Conservation (phyloP, 1,140 invertebrate genomes). For the Cotesia chilonis region DNA sequence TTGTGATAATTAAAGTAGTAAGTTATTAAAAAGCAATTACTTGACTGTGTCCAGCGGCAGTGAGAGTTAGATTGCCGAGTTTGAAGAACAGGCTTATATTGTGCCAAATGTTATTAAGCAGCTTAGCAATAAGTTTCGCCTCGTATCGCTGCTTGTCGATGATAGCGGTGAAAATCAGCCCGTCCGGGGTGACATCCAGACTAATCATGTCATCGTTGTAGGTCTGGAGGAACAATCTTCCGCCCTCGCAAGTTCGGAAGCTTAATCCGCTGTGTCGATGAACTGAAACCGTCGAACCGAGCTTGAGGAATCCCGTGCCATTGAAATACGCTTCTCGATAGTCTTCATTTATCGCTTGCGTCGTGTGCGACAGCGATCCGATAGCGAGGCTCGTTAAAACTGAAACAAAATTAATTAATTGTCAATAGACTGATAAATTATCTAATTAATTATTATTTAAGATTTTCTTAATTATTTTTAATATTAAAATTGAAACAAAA, state of each 20-base stretch:
- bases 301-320: conserved; percentile 76
- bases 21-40: conserved; percentile 46
- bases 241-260: conserved; percentile 81
- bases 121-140: conserved; percentile 70
- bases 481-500: too few species aligned
- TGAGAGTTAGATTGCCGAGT: conserved; percentile 73
- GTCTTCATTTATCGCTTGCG: conserved; percentile 40
- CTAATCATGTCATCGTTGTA: conserved; percentile 74
- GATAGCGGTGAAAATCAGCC: conserved; percentile 72
- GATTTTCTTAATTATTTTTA: too few species aligned
- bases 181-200: conserved; percentile 72
- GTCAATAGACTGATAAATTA: neutral
- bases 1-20: too few species aligned
- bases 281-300: conserved; percentile 75
- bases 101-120: conserved; percentile 84
- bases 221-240: conserved; percentile 77
- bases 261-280: conserved; percentile 81
- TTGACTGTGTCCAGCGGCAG: conserved; percentile 66
- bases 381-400: conserved; percentile 50
- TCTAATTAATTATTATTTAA: conserved; percentile 1
- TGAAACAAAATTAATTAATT: conserved; percentile 41
- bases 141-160: conserved; percentile 69
- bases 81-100: conserved; percentile 75
- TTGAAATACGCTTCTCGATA: conserved; percentile 83
- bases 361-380: conserved; percentile 37